These are phyloP conservation scores for Drosophila lowei DNA, from an alignment of 1,140 invertebrate genomes.

Conservation along the genomic window DNA sequence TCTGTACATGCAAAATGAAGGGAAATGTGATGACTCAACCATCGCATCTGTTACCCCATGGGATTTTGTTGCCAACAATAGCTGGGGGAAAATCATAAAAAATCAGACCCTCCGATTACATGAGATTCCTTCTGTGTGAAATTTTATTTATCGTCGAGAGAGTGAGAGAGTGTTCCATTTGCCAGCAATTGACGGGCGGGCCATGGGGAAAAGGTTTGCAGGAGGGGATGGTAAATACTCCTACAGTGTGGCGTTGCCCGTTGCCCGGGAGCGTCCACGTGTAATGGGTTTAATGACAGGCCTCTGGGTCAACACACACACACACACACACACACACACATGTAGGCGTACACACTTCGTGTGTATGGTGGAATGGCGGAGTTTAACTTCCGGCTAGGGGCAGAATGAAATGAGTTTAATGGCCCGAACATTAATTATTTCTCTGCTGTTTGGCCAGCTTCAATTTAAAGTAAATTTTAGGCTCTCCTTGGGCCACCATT, in stretches of 20 bases:
- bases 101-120: constrained; percentile 17
- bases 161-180: constrained; percentile 10
- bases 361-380: background rate
- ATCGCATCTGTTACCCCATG: background rate
- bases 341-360: background rate
- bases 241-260: background rate
- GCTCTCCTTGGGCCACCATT: too few species aligned
- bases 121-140: constrained; percentile 17
- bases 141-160: constrained; percentile 5
- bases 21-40: too few species aligned
- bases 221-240: constrained; percentile 6
- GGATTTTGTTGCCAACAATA: background rate
- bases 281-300: constrained; percentile 14
- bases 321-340: background rate
- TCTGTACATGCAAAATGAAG: too few species aligned
- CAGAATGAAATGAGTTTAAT: constrained; percentile 6
- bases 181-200: constrained; percentile 11
- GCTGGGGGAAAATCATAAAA: constrained; percentile 17
- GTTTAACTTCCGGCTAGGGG: constrained; percentile 8
- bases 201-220: background rate
- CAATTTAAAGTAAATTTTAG: background rate
- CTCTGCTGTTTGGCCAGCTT: background rate
- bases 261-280: background rate
- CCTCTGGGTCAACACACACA: background rate
- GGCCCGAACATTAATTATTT: constrained; percentile 22